Base-by-base conservation (phyloP, 1,140 invertebrate genomes). In the Bombus terrestris region DNA sequence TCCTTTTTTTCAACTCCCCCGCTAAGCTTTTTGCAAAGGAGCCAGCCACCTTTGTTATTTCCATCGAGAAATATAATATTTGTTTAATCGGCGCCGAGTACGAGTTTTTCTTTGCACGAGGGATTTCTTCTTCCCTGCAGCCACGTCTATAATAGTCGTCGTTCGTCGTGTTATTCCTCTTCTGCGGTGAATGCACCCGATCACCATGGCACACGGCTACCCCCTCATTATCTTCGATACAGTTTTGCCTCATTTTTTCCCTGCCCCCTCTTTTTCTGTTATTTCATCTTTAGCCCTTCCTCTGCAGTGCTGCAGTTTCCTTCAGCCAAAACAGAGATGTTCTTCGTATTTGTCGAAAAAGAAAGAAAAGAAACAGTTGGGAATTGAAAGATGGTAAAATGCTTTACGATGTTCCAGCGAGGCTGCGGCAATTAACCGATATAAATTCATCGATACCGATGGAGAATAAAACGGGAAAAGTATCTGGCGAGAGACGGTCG, bases 141-240 rank as follows among this genome's bases (percentile, higher is more conserved):
- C 77, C 66, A 82, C 82, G 81, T 88, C 87, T 88, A 43, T 79
- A 84, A 79, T 57, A 85, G 82, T 85, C 69, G 81, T 59, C 75
- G 76, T 72, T 43, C 75, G n/a, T 89, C 87, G 88, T 88, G 79
- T 81, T 89, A 81, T 89, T 89, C 79, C 87, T 89, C 81, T 89
- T 89, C 75, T 77, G 43, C 81, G 84, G 85, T 89, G 91, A 90
- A 90, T 83, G 85, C 81, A 85, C 89, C 72, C 83, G 87, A 91
- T 91, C 89, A 79, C 86, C 81, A 53, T 18, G 88, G 81, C 68
- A 79, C 87, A 78, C 74, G 75, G 79, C 91, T 88, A 93, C 88
- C 92, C 92, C 90, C 74, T 93, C 89, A 93, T 93, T 93, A 93
- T 92, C 89, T 89, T 85, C 90, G 92, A 92, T 93, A 91, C 91